Evolutionary conservation across 2,113 vertebrate genomes (phyloP).

Genomic region (Phaethon lepturus): DNA sequence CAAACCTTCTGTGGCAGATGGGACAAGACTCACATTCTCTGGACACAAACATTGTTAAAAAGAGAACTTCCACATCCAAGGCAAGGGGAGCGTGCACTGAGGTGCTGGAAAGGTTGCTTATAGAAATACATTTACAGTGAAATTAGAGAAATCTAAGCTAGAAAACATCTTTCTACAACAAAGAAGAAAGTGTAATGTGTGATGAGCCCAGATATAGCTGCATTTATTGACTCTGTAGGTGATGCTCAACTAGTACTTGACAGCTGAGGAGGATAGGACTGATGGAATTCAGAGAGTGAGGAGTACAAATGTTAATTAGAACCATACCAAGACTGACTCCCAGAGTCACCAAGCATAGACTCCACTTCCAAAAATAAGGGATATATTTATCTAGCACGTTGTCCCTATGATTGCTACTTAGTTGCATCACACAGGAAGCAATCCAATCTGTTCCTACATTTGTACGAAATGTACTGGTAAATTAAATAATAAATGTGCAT

Average conservation of each 20-base stretch:
- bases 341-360: not conserved
- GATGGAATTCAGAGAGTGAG: not conserved
- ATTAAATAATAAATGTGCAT: not conserved
- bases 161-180: not conserved
- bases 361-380: not conserved
- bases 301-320: not conserved
- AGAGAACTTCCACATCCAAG: not conserved
- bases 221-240: not conserved
- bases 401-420: not conserved
- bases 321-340: not conserved
- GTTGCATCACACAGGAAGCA: not conserved
- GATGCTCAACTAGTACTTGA: not conserved
- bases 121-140: not conserved
- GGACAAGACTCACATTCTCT: not conserved
- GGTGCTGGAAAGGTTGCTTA: not conserved
- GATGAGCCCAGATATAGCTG: not conserved
- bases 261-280: not conserved
- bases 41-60: not conserved
- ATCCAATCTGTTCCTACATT: not conserved
- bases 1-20: not conserved
- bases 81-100: not conserved
- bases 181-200: not conserved
- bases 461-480: not conserved
- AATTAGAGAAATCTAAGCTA: not conserved
- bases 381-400: not conserved